A percentile compares a stretch with the other conserved stretches of the same genome.
These are phyloP conservation scores for Drosophila nr. fundita DNA, from an alignment of 2,888 invertebrate species.

Conservation along the genomic window DNA sequence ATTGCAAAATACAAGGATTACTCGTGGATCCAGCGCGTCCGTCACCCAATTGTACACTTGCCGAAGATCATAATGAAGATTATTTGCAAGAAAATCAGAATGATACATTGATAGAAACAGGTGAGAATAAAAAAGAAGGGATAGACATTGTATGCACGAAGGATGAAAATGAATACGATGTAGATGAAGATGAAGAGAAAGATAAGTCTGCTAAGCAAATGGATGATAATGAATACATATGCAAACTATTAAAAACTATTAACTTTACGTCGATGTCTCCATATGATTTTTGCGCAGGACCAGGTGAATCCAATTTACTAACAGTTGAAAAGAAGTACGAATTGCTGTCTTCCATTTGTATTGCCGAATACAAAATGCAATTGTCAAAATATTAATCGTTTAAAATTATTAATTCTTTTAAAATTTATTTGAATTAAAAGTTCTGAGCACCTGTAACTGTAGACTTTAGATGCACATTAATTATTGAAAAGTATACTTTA, in stretches of 20 bases:
- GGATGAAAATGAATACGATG: slow-evolving; percentile 29
- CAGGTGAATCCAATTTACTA: slow-evolving; percentile 45
- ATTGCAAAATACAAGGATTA: slow-evolving; percentile 45
- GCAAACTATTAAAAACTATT: slow-evolving; percentile 33
- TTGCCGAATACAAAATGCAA: slow-evolving; percentile 34
- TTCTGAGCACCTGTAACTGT: background rate
- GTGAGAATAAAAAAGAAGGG: background rate
- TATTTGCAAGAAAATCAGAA: background rate
- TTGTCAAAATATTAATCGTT: background rate
- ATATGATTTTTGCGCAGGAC: slow-evolving; percentile 57
- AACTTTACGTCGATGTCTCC: slow-evolving; percentile 45
- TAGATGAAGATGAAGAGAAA: background rate
- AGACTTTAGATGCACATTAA: background rate
- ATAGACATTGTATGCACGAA: background rate
- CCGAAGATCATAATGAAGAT: background rate
- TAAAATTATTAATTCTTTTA: background rate
- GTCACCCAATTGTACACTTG: too few species aligned
- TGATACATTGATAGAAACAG: background rate
- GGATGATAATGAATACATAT: slow-evolving; percentile 27
- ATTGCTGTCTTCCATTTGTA: slow-evolving; percentile 44
- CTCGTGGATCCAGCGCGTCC: background rate
- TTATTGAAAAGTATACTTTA: slow-evolving; percentile 34
- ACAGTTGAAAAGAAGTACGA: slow-evolving; percentile 41
- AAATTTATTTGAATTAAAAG: background rate
- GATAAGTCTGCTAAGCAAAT: background rate